Evolutionary conservation across 2,113 vertebrate species (phyloP).

Genomic region (Rhinichthys klamathensis): DNA sequence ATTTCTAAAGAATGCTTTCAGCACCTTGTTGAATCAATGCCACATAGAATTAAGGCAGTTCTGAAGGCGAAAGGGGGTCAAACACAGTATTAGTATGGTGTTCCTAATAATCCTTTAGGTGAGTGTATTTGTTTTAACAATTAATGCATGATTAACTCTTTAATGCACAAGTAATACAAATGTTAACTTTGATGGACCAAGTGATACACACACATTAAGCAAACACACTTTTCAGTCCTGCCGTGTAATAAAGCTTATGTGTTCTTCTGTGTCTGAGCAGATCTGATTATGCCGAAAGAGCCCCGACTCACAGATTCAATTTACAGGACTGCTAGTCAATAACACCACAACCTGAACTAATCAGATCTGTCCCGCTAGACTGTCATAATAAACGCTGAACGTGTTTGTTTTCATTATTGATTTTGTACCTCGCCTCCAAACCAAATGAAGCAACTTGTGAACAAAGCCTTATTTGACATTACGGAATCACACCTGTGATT

Average conservation of each 20-base stretch:
- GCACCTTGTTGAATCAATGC: no score
- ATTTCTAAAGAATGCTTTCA: no score
- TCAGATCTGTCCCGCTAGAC: not conserved
- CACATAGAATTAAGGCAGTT: no score
- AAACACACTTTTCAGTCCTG: not conserved
- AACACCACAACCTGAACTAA: conserved; percentile 2
- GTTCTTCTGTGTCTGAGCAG: conserved; percentile 18
- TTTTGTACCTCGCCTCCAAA: conserved; percentile 1
- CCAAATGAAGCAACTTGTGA: conserved; percentile 8
- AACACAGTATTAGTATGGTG: no score
- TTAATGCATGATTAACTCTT: not conserved
- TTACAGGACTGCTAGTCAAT: conserved; percentile 16
- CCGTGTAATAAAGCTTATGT: not conserved
- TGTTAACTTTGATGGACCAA: not conserved
- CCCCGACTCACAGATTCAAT: not conserved
- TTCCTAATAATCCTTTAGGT: no score
- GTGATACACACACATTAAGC: not conserved
- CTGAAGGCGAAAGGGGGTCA: no score
- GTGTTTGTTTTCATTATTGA: conserved; percentile 26
- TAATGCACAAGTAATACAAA: not conserved
- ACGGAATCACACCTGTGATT: not conserved
- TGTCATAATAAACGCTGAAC: not conserved
- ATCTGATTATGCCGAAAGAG: conserved; percentile 27
- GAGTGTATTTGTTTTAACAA: not conserved
- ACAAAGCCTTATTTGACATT: conserved; percentile 22